Conservation (phyloP, 2,797 vertebrate genomes). For the Bovichtus diacanthus region DNA sequence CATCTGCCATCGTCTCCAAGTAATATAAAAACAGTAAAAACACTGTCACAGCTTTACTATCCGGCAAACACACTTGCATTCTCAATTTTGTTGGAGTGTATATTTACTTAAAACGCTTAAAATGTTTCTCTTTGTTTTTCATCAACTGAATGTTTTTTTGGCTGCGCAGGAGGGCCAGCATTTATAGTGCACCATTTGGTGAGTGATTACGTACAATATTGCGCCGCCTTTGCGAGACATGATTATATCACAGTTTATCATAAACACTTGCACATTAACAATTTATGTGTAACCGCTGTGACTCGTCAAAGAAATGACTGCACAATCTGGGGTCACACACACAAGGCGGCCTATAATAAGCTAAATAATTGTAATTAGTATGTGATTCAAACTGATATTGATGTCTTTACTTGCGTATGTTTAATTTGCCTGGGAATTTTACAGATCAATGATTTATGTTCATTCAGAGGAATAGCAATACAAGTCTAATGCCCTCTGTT, state of each 20-base stretch:
- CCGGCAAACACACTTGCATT: slow-evolving; percentile 8
- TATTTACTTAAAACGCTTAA: slow-evolving; percentile 3
- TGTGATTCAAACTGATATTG: slow-evolving; percentile 18
- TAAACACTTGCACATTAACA: slow-evolving; percentile 52
- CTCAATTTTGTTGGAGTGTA: not conserved
- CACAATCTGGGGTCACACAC: slow-evolving; percentile 15
- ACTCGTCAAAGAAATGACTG: slow-evolving; percentile 25
- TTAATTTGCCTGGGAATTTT: slow-evolving; percentile 5
- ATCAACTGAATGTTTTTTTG: slow-evolving; percentile 8
- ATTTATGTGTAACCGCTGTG: slow-evolving; percentile 45
- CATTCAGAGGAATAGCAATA: slow-evolving; percentile 46
- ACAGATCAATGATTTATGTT: slow-evolving; percentile 28
- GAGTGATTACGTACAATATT: slow-evolving; percentile 54
- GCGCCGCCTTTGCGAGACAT: slow-evolving; percentile 39
- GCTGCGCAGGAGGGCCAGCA: slow-evolving; percentile 4
- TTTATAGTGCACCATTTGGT: slow-evolving; percentile 48
- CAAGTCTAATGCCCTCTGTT: slow-evolving; percentile 79
- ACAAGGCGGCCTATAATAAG: slow-evolving; percentile 40
- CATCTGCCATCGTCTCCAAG: slow-evolving; percentile 41
- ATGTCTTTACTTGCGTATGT: slow-evolving; percentile 18
- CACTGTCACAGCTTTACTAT: slow-evolving; percentile 24
- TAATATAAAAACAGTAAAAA: slow-evolving; percentile 31
- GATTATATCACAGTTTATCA: slow-evolving; percentile 51
- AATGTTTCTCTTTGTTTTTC: slow-evolving; percentile 27
- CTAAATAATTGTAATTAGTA: slow-evolving; percentile 12